Evolutionary conservation across 2,113 vertebrate genomes (phyloP), one percentile per base, ranked within the genome.

Genomic region (Sebastes fasciatus): DNA sequence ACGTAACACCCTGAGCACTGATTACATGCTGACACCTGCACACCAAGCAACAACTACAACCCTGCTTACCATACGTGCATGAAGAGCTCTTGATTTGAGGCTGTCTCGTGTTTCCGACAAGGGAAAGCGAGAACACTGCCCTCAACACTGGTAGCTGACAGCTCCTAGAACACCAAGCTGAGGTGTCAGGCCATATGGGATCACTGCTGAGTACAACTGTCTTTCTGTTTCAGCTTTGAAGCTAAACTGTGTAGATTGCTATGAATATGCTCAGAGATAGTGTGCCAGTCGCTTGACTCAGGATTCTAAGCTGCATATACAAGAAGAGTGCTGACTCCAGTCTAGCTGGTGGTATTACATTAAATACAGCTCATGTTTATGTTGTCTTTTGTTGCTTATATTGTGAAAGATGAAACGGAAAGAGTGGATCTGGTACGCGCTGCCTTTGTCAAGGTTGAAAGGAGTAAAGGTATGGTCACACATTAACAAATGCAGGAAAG

Each of bases 1-100:
- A 88, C 80, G 16, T 21, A 84, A 79, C 79, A 43, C 80, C 72
- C 77, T 55, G 75, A 79, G 68, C 64, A 72, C 79, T 89, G 88
- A 92, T 92, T 93, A 88, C 72, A 83, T 57, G 82, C 85, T 78
- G 58, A 86, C 87, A 92, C 82, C 89, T 90, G 92, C 78, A 67
- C 69, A 63, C 68, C 77, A 34, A 54, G 65, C 68, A 46, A 79
- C 68, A 63, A 46, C 73, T 40, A 58, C 49, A 74, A 34, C 63
- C 75, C 61, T 14, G 55, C 52, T 73, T 17, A 21, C 73, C 62
- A 69, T 11, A 34, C 61, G 16, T 49, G 8, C 67, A 74, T 26
- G 62, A 84, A 83, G 69, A 64, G 76, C 80, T 74, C 83, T 84
- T 83, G 82, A 90, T 82, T 88, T 83, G 34, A 73, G 54, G 65